A percentile compares a stretch with the other conserved stretches of the same genome.
Conservation (phyloP, 2,113 vertebrate species). For the Datnioides undecimradiatus region DNA sequence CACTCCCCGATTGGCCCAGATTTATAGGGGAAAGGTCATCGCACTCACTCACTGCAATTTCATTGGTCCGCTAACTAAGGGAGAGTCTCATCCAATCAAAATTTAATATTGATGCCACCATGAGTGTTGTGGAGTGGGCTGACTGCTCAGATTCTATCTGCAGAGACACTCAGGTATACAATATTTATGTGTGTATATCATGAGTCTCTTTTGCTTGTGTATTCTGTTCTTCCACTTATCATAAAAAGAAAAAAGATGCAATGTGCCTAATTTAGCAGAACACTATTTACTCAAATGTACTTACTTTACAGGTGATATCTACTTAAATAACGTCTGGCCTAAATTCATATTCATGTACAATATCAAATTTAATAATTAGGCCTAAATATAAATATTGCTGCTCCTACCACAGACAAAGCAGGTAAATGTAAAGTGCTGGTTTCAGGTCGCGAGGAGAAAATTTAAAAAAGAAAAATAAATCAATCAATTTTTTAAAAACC, state of each 20-base stretch:
- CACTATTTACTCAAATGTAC: too few relatives aligned
- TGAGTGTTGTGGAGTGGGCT: neutral
- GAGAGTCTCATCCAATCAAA: conserved; percentile 34
- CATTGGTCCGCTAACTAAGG: conserved; percentile 35
- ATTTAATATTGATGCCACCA: neutral
- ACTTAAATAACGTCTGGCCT: too few relatives aligned
- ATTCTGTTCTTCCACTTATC: neutral
- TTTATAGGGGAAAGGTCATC: conserved; percentile 37
- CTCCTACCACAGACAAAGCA: neutral
- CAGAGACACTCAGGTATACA: conserved; percentile 12
- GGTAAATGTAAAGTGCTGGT: too few relatives aligned
- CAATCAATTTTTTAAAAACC: too few relatives aligned
- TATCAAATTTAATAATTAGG: too few relatives aligned
- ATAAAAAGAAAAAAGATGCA: neutral
- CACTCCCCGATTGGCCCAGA: neutral
- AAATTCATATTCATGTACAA: too few relatives aligned
- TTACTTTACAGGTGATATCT: too few relatives aligned
- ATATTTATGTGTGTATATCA: conserved; percentile 14
- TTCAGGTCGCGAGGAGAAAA: neutral
- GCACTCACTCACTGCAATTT: neutral
- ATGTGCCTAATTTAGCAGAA: neutral
- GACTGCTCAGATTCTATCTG: neutral
- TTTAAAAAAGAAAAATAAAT: neutral
- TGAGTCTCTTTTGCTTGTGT: neutral
- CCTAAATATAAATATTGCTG: neutral